Evolutionary conservation across 1,140 invertebrate species (phyloP), one percentile per base, ranked within the genome.

Genomic region (Micrasema minimum): DNA sequence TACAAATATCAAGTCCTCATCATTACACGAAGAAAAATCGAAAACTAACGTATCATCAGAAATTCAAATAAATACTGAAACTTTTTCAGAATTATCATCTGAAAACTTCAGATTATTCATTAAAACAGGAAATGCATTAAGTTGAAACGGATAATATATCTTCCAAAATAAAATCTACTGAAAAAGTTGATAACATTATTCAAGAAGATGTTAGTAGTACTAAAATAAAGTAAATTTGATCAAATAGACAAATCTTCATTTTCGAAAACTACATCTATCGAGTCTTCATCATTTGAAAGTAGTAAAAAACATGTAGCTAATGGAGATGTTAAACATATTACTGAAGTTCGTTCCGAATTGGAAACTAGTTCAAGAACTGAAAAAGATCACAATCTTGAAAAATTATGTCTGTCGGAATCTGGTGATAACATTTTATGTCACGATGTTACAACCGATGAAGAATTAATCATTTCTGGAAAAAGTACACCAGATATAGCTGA

Each of bases 401-500:
- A 51, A 11, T 14, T 14, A 20, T 38, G 16, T 23, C n/a, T 43
- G 9, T 61, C 57, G 7, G 7, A 31, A 50, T 6, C 46, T 1
- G 38, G 16, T 41, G 35, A 59, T 38, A 23, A 46, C 2, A n/a
- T 46, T 26, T 45, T 31, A 16, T 7, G 11, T 64, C 61, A 71
- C 1, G 65, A 66, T 43, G 10, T 53, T 46, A 48, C 41, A 14
- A 65, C 69, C n/a, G 53, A 61, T 26, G 69, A 72, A 69, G 73
- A 75, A 45, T 43, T 71, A 22, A 65, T 66, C 37, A 45, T 75
- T 43, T 76, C 72, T 14, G 77, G 77, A 51, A 78, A 79, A 76
- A 78, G 78, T 20, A 78, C 77, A 55, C 77, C 78, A 7, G 79
- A 81, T 53, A 76, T 78, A 11, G 76, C 75, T 6, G 79, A 79